Evolutionary conservation across 2,797 vertebrate genomes (phyloP).

Genomic region (Nannoperca obscura): DNA sequence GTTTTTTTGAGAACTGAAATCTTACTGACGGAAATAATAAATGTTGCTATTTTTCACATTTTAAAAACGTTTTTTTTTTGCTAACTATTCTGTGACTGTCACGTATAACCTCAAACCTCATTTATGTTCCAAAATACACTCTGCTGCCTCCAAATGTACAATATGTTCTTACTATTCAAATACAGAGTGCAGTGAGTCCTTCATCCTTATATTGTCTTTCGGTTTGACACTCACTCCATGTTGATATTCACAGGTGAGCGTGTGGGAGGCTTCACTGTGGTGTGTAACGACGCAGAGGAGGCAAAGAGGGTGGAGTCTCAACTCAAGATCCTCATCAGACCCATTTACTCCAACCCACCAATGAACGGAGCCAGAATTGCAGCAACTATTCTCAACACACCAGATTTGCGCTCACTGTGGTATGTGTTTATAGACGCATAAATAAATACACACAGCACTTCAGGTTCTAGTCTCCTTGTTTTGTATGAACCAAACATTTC

Average conservation of each 20-base stretch:
- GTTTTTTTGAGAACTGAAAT: not conserved
- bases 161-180: not conserved
- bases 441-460: not conserved
- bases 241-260: slow-evolving; percentile 90
- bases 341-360: slow-evolving; percentile 98
- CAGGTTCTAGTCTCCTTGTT: not conserved
- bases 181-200: not conserved
- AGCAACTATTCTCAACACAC: slow-evolving; percentile 90
- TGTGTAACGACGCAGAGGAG: slow-evolving; percentile 93
- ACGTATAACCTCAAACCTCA: not conserved
- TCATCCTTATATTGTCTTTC: not conserved
- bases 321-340: slow-evolving; percentile 97
- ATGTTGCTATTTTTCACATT: not conserved
- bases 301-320: slow-evolving; percentile 97
- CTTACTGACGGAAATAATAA: not conserved
- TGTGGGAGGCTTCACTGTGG: slow-evolving; percentile 93
- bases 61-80: not conserved
- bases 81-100: not conserved
- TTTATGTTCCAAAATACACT: not conserved
- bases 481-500: not conserved
- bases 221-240: not conserved
- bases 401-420: slow-evolving; percentile 87
- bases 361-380: slow-evolving; percentile 96
- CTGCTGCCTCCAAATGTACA: not conserved
- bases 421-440: slow-evolving; percentile 36